phyloP scores from a whole-genome alignment of 2,888 invertebrate genomes.

The Crepidodera aurea region DNA sequence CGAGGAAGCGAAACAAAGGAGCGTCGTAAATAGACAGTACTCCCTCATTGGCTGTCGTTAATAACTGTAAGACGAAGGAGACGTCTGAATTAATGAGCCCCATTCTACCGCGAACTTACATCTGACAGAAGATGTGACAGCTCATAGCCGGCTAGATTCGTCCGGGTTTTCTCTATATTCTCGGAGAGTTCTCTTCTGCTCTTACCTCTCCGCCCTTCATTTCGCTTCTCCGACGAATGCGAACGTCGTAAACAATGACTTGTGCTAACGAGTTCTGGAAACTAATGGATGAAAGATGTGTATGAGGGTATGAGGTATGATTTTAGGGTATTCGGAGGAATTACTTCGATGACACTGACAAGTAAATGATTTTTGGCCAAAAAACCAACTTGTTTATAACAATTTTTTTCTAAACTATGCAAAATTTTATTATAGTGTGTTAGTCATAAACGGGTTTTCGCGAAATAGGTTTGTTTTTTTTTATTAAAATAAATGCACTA shows the following conservation, averaged over 20 bases:
- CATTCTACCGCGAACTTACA: constrained; percentile 43
- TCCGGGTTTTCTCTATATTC: constrained; percentile 30
- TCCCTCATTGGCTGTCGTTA: constrained; percentile 59
- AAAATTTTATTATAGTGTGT: too few relatives aligned
- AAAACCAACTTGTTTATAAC: too few relatives aligned
- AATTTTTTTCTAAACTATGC: too few relatives aligned
- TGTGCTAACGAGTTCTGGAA: constrained; percentile 33
- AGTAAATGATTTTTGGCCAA: too few relatives aligned
- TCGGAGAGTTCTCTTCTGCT: constrained; percentile 4
- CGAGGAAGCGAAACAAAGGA: constrained; percentile 55
- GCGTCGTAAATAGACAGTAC: constrained; percentile 56
- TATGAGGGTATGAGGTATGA: neutral
- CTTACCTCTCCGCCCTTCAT: neutral
- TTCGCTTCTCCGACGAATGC: constrained; percentile 16
- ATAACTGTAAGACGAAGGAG: constrained; percentile 59
- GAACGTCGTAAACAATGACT: constrained; percentile 32
- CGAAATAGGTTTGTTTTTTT: too few relatives aligned
- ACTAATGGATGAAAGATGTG: constrained; percentile 15
- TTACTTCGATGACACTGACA: too few relatives aligned
- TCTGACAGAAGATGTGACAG: constrained; percentile 47
- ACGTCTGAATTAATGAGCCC: constrained; percentile 60
- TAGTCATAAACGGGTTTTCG: too few relatives aligned
- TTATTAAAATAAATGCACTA: too few relatives aligned
- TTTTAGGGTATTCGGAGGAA: neutral
- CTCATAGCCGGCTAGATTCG: constrained; percentile 38